Evolutionary conservation across 2,113 vertebrate species (phyloP).

Genomic region (Gasterosteus nipponicus): DNA sequence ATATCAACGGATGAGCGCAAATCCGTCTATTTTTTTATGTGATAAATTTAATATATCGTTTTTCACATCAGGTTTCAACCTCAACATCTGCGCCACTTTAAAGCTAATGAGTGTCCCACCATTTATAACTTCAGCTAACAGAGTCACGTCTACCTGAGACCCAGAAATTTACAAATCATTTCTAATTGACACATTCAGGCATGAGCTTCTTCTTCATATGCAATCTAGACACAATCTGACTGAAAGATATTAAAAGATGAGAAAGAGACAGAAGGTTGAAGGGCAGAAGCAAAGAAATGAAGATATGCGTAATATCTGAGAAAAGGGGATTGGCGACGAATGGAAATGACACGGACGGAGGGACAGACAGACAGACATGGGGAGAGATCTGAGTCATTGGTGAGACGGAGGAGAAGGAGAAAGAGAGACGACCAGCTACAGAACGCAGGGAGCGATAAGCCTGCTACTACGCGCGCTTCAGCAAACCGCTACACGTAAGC

Average conservation of each 20-base stretch:
- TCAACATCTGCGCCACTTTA: neutral
- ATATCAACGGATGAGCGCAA: neutral
- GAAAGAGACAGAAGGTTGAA: constrained; percentile 17
- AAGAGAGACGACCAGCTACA: constrained; percentile 16
- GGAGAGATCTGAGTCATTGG: neutral
- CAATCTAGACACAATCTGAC: neutral
- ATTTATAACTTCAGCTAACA: too few species aligned
- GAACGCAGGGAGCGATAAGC: constrained; percentile 26
- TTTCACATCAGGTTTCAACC: neutral
- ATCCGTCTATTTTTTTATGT: neutral
- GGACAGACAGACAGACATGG: constrained; percentile 3
- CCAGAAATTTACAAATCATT: neutral
- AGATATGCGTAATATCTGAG: constrained; percentile 19
- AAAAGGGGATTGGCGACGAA: constrained; percentile 14
- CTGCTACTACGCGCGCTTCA: constrained; percentile 57
- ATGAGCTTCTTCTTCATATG: neutral
- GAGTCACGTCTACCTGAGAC: too few species aligned
- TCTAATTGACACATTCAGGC: neutral
- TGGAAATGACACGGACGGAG: constrained; percentile 6
- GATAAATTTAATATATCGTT: too few species aligned
- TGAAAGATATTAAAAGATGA: constrained; percentile 33
- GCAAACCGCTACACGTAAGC: constrained; percentile 72
- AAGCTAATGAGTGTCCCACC: neutral
- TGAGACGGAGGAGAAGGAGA: constrained; percentile 17
- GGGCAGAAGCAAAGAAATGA: constrained; percentile 38